A percentile compares a stretch with the other conserved stretches of the same genome.
Conservation (phyloP, 2,888 invertebrate species). For the Atethmia centrago region DNA sequence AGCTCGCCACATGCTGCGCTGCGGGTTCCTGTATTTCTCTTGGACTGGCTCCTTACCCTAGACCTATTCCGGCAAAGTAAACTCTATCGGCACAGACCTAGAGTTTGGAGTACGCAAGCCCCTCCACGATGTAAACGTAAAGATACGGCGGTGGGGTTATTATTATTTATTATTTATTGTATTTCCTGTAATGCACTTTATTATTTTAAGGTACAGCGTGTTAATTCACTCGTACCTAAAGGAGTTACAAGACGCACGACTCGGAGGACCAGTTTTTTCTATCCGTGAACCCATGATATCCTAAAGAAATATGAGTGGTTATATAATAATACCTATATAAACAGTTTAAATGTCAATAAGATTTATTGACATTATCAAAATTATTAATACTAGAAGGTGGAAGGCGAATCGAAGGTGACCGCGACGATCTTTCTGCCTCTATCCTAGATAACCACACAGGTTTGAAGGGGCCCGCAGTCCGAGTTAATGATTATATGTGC, state of each 20-base stretch:
- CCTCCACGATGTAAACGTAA: no score
- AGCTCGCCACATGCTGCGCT: no score
- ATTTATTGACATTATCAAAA: conserved; percentile 58
- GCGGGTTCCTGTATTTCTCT: no score
- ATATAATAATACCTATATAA: conserved; percentile 30
- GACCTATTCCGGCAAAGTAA: no score
- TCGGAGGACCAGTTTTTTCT: conserved; percentile 54
- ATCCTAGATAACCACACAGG: conserved; percentile 63
- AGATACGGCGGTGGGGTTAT: no score
- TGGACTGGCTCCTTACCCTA: no score
- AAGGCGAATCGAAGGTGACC: conserved; percentile 70
- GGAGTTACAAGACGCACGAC: conserved; percentile 9
- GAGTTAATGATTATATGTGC: conserved; percentile 54
- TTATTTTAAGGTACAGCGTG: background rate
- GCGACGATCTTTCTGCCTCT: conserved; percentile 59
- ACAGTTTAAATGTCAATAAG: conserved; percentile 57
- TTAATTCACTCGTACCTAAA: background rate
- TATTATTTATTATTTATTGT: background rate
- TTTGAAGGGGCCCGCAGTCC: conserved; percentile 72
- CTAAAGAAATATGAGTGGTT: conserved; percentile 25
- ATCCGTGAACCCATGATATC: conserved; percentile 24
- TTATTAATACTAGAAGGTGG: conserved; percentile 63
- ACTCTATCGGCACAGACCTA: no score
- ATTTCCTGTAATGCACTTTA: no score
- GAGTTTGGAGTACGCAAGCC: no score